Evolutionary conservation across 2,888 invertebrate genomes (phyloP), one percentile per base, ranked within the genome.

Genomic region (Anagyrus pseudococci): DNA sequence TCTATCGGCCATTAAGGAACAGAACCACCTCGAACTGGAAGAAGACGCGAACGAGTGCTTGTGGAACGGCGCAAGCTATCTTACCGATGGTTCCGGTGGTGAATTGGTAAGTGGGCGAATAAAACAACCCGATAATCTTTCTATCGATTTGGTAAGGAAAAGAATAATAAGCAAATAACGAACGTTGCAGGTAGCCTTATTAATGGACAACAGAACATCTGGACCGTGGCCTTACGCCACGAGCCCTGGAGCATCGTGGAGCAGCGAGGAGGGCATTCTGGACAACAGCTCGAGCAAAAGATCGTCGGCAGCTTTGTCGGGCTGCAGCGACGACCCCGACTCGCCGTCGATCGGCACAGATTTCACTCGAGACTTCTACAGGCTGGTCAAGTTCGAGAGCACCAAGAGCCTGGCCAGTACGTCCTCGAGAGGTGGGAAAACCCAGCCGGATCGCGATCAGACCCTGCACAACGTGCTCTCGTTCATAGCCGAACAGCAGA

Each of bases 281-380:
- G 83, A 85, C 70, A 83, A 83, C 58, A n/a, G 50, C 33, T 86
- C 86, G 58, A 90, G 90, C 65, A 90, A 90, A 76, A 82, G 89
- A 71, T 89, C 89, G 0, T 89, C 89, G 48, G 86, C 88, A 4
- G 89, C 89, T 3, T 77, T 89, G 58, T 89, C 89, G 68, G 88
- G 88, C 1, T 84, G 83, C 67, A 85, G 85, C 77, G 89, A 89
- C 73, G 89, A 89, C 67, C 83, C 84, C 6, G 88, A 89, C 73
- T 84, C 88, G 66, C 86, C 89, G 0, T 86, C 86, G 43, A 84
- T 89, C 20, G 90, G 90, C 20, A 85, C 89, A 15, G 90, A 91
- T 77, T 92, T 92, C 73, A 91, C 91, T 4, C 83, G 91, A 68
- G 92, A 92, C 80, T 92, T 91, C 79, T 92, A 92, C 77, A 86